Evolutionary conservation across 2,888 invertebrate genomes (phyloP).

Genomic region (Drosophila setosimentum): DNA sequence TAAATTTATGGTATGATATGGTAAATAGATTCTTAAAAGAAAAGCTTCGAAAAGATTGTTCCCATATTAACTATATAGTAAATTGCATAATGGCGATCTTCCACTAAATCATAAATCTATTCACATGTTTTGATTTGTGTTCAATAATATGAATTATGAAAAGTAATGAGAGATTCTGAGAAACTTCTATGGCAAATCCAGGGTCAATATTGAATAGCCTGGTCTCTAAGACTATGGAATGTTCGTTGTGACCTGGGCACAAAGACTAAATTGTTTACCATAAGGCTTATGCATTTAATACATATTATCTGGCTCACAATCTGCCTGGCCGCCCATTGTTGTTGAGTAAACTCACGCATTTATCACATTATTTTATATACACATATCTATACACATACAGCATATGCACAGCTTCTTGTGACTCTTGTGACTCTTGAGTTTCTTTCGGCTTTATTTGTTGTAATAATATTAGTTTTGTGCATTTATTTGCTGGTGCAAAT

Average conservation of each 20-base stretch:
- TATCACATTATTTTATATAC: conserved; percentile 10
- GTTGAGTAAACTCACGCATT: conserved; percentile 31
- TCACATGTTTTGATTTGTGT: background rate
- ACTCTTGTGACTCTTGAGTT: conserved; percentile 34
- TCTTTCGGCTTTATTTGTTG: conserved; percentile 59
- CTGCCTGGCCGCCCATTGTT: conserved; percentile 32
- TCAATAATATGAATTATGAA: background rate
- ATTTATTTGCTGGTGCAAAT: conserved; percentile 66
- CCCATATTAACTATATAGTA: background rate
- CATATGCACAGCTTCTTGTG: conserved; percentile 15
- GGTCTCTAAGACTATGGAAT: conserved; percentile 6
- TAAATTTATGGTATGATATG: too few relatives aligned
- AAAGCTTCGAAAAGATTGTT: background rate
- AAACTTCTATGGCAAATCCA: background rate
- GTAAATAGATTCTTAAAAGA: background rate
- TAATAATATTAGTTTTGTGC: conserved; percentile 74
- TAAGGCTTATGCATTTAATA: conserved; percentile 29
- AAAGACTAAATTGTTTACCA: conserved; percentile 28
- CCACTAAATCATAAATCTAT: background rate
- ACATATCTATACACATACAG: conserved; percentile 5
- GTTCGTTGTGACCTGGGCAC: background rate
- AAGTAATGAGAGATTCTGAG: background rate
- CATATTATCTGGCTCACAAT: conserved; percentile 41
- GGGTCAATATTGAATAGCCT: conserved; percentile 1
- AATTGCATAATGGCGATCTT: background rate